Base-by-base conservation (phyloP, 2,888 invertebrate genomes). In the Colletes collaris region DNA sequence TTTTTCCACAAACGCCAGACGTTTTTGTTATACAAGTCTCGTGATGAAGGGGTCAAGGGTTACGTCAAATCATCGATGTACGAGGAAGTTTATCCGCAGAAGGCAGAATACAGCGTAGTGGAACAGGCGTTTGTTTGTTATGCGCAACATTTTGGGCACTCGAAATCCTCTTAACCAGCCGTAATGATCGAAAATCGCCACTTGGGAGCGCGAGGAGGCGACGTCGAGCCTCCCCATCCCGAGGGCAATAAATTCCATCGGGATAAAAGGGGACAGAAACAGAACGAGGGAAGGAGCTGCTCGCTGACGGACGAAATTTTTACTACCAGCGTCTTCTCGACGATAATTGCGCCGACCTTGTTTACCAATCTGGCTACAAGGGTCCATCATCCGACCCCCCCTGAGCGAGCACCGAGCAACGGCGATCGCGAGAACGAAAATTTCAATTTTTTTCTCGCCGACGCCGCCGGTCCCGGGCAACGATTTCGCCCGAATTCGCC, bases 101-200 rank as follows among this genome's bases (percentile, higher is more conserved):
- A 27, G 4, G 0, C 6, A 53, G 65, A 66, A 50, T 65, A 37
- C 27, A 27, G 27, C 27, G 27, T 27, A 27, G 27, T 27, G 27
- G 27, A 27, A 40, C 55, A 35, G 46, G n/a, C 37, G 60, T 73
- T 79, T 85, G 80, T 85, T 85, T 81, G 81, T 77, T 81, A 83
- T 75, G 75, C 62, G 67, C 50, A 58, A 62, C 69, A 77, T 83
- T 81, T 70, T 81, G 59, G 69, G 10, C 66, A 49, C 68, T 35
- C 83, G 59, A 59, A 72, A 56, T 70, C 86, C 78, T 73, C 81
- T 85, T 85, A 86, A 77, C 49, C 73, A 63, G 40, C 56, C 67
- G 40, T 81, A 81, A 85, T 81, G 86, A 81, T 79, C 81, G 86
- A 85, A 86, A 86, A 86, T 86, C 86, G 83, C 75, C 73, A 79